Percentiles rank a stretch among this genome's conserved stretches.
These are phyloP conservation scores for Enteromius radiatus DNA, from an alignment of 2,797 vertebrate genomes.

Conservation along the genomic window DNA sequence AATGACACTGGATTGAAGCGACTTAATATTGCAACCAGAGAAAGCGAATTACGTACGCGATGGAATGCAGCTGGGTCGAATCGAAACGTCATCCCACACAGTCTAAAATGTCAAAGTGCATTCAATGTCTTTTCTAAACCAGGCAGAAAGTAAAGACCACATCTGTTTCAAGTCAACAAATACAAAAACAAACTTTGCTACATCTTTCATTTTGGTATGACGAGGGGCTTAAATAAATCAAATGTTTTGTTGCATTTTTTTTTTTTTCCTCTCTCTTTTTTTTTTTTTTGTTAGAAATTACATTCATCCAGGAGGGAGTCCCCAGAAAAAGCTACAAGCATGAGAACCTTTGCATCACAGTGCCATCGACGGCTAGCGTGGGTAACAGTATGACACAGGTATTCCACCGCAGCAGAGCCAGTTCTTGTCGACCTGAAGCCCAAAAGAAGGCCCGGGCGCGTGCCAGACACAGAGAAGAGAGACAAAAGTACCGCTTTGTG, in stretches of 20 bases:
- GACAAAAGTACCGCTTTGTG: slow-evolving; percentile 66
- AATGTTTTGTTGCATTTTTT: slow-evolving; percentile 73
- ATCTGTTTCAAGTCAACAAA: slow-evolving; percentile 38
- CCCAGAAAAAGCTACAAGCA: slow-evolving; percentile 44
- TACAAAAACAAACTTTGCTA: slow-evolving; percentile 66
- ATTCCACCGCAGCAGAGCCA: slow-evolving; percentile 7
- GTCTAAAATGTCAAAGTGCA: slow-evolving; percentile 83
- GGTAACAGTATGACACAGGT: slow-evolving; percentile 35
- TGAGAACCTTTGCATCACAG: slow-evolving; percentile 48
- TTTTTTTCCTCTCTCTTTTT: slow-evolving; percentile 43
- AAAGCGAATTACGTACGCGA: slow-evolving; percentile 63
- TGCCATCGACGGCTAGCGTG: slow-evolving; percentile 9
- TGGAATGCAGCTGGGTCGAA: slow-evolving; percentile 79
- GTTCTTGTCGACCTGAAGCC: slow-evolving; percentile 53
- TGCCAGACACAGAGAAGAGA: slow-evolving; percentile 29
- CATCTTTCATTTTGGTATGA: slow-evolving; percentile 74
- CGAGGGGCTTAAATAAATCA: slow-evolving; percentile 62
- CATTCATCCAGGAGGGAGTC: slow-evolving; percentile 60
- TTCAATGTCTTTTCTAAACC: slow-evolving; percentile 72
- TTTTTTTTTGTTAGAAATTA: slow-evolving; percentile 69
- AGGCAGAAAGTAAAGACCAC: slow-evolving; percentile 64
- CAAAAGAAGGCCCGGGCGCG: slow-evolving; percentile 33
- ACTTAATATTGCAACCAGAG: slow-evolving; percentile 26
- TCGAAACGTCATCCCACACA: slow-evolving; percentile 75
- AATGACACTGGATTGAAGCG: slow-evolving; percentile 25